A percentile compares a stretch with the other conserved stretches of the same genome.
These are phyloP conservation scores for Ephialtes manifestator DNA, from an alignment of 2,888 invertebrate species.

Conservation along the genomic window DNA sequence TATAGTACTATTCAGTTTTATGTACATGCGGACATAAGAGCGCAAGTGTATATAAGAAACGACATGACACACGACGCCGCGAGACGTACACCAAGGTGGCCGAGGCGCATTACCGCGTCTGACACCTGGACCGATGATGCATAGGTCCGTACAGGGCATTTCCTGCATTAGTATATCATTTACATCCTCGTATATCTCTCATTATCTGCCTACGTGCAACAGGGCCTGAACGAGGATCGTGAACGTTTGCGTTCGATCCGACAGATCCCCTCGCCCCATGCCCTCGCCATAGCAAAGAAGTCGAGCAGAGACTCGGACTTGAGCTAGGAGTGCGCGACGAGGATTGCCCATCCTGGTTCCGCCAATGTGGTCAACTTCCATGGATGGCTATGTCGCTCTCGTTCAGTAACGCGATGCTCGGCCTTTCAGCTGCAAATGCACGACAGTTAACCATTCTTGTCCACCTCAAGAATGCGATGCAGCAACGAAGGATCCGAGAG, in stretches of 20 bases:
- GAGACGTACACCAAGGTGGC: constrained; percentile 79
- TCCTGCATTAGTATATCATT: constrained; percentile 83
- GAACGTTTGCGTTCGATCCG: constrained; percentile 35
- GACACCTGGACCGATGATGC: constrained; percentile 84
- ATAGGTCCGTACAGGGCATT: constrained; percentile 80
- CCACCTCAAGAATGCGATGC: constrained; percentile 48
- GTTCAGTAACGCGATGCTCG: constrained; percentile 38
- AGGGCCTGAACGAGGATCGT: constrained; percentile 50
- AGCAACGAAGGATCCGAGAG: constrained; percentile 45
- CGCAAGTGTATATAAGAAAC: constrained; percentile 27
- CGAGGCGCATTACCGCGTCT: constrained; percentile 72
- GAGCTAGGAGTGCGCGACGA: constrained; percentile 33
- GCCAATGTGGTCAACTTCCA: constrained; percentile 53
- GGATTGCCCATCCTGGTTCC: constrained; percentile 61
- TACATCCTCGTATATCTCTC: constrained; percentile 77
- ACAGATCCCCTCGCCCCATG: background rate
- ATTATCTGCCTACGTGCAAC: constrained; percentile 79
- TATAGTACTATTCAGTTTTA: background rate
- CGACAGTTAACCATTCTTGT: constrained; percentile 41
- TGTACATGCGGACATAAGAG: constrained; percentile 6
- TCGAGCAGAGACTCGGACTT: constrained; percentile 44
- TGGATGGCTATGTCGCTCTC: constrained; percentile 50
- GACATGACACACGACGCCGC: constrained; percentile 62
- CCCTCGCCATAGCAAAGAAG: constrained; percentile 15
- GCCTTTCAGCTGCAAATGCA: constrained; percentile 54